Base-by-base conservation (phyloP, 2,888 invertebrate species). In the Platycheirus rosarum region DNA sequence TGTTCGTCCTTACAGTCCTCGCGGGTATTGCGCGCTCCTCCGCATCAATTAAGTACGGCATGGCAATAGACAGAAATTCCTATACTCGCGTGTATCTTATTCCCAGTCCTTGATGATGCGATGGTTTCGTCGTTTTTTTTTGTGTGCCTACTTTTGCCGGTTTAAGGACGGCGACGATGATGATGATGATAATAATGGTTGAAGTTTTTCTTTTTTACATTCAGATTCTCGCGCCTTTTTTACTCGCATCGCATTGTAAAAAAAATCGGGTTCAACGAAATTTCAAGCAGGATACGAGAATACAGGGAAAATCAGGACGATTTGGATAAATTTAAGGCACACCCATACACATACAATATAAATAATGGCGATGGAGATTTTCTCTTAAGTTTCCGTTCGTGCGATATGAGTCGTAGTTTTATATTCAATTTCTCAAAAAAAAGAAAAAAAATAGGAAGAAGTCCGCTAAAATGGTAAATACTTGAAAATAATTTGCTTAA, bases 401-500 rank as follows among this genome's bases (percentile, higher is more conserved):
- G 62, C 16, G 63, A 76, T 35, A 48, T 63, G 62, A 78, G 68
- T 37, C 42, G 68, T 48, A 48, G 40, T 46, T 49, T 20, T 60
- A 57, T 71, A 32, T 37, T 46, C 63, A 44, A 44, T 42, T 37
- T 16, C n/a, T 32, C 3, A 35, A 35, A 11, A 13, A 7, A 18
- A 53, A 53, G 13, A 53, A 35, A 20, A 20, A 37, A 35, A 20
- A 32, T 13, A 14, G 9, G 11, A 23, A 7, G 32, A 51, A 62
- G 37, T 71, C 71, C 49, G 49, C 42, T 78, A 35, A 74, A 79
- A 79, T 69, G 79, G 42, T 70, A 70, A 75, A 69, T 70, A 75
- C 75, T 80, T 75, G 69, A 70, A 75, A 80, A 80, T 75, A 80
- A 80, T 80, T 80, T 80, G 79, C 79, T 80, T 80, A 75, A 75